Conservation (phyloP, 2,888 invertebrate genomes). For the Ellobium chinense region DNA sequence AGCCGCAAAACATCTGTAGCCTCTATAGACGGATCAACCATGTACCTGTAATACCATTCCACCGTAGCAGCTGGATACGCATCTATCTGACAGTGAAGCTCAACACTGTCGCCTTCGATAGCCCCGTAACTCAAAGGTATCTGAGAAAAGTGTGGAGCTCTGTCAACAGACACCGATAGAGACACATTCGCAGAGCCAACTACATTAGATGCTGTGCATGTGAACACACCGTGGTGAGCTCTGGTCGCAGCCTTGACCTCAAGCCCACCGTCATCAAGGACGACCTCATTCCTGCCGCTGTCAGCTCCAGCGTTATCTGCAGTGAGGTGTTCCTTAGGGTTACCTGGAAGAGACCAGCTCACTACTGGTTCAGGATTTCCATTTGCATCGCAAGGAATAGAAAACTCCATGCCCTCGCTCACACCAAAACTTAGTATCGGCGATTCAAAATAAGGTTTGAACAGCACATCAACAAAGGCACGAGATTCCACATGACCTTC, state of each 20-base stretch:
- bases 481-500: not conserved
- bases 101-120: slow-evolving; percentile 30
- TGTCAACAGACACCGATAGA: not conserved
- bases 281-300: slow-evolving; percentile 9
- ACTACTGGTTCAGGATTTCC: slow-evolving; percentile 29
- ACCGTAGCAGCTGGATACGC: not conserved
- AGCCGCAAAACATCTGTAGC: slow-evolving; percentile 4
- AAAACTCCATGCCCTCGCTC: not conserved
- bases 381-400: not conserved
- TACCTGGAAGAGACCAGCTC: slow-evolving; percentile 15
- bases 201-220: slow-evolving; percentile 25
- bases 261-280: slow-evolving; percentile 3
- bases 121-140: slow-evolving; percentile 2
- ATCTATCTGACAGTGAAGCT: slow-evolving; percentile 13
- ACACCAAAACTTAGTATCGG: not conserved
- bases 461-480: not conserved
- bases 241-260: not conserved
- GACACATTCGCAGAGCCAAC: slow-evolving; percentile 10
- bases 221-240: slow-evolving; percentile 13
- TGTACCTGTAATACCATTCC: slow-evolving; percentile 31
- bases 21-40: slow-evolving; percentile 29
- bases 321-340: not conserved
- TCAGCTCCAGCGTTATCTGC: not conserved
- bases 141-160: slow-evolving; percentile 3
- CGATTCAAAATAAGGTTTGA: not conserved